Percentiles rank a stretch among this genome's conserved stretches.
phyloP scores from a whole-genome alignment of 2,797 vertebrate species.

The Lerista edwardsae region DNA sequence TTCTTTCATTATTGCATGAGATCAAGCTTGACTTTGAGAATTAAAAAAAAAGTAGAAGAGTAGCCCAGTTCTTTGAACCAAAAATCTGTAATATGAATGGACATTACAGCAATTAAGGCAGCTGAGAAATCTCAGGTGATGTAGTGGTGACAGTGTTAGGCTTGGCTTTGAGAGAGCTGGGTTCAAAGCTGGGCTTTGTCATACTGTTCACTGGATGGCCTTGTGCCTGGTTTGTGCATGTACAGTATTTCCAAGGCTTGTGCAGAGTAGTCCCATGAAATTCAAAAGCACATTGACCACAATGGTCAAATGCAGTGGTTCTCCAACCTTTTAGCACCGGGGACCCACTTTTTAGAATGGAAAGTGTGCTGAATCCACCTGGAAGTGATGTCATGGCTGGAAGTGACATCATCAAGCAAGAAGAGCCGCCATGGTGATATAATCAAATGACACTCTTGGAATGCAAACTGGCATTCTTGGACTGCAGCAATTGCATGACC shows the following conservation, averaged over 20 bases:
- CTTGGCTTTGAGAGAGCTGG: background rate
- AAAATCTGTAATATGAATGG: conserved; percentile 33
- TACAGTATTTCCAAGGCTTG: no score
- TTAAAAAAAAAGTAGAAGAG: conserved; percentile 23
- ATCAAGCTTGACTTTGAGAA: conserved; percentile 48
- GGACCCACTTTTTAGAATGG: no score
- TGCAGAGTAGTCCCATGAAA: background rate
- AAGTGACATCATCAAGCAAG: no score
- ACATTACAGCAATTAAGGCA: conserved; percentile 43
- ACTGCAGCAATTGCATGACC: no score
- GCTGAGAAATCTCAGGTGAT: conserved; percentile 11
- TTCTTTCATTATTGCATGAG: conserved; percentile 19
- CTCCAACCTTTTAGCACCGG: no score
- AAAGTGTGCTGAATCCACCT: no score
- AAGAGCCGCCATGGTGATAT: no score
- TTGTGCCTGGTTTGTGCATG: background rate
- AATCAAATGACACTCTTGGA: no score
- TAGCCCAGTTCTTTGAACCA: conserved; percentile 13
- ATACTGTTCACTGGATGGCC: no score
- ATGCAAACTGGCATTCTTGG: no score
- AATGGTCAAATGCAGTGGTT: no score
- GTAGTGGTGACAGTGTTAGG: background rate
- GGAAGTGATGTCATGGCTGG: no score
- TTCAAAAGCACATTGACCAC: background rate
- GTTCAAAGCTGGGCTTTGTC: background rate